Conservation (phyloP, 2,888 invertebrate species). For the Geotrupes spiniger region DNA sequence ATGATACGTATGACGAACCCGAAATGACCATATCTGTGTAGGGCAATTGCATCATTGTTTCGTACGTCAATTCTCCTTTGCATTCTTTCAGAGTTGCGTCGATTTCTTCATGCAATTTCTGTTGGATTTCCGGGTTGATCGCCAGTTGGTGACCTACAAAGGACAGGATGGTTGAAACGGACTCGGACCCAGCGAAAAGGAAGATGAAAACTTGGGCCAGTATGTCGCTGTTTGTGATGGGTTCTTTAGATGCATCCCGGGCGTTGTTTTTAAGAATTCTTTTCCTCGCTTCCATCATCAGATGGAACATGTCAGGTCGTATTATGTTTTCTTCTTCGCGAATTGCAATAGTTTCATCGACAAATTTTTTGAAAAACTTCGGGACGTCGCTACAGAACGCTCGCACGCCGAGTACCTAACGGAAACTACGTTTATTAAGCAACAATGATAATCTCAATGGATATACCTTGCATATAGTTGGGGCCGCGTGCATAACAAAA, state of each 20-base stretch:
- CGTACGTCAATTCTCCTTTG: constrained; percentile 51
- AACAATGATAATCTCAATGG: too few relatives aligned
- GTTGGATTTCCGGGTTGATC: constrained; percentile 58
- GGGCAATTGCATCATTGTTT: constrained; percentile 54
- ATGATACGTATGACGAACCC: constrained; percentile 6
- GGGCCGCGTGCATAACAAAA: neutral
- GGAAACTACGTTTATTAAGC: too few relatives aligned
- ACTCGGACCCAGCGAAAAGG: constrained; percentile 54
- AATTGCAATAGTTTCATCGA: constrained; percentile 27
- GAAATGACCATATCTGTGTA: constrained; percentile 63
- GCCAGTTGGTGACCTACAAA: constrained; percentile 59
- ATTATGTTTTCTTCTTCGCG: constrained; percentile 30
- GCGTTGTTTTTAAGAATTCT: neutral
- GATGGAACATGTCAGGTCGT: constrained; percentile 51
- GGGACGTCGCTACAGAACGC: neutral
- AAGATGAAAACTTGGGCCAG: constrained; percentile 56
- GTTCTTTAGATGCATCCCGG: too few relatives aligned
- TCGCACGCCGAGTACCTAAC: neutral
- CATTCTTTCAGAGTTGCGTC: constrained; percentile 27
- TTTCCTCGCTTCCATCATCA: constrained; percentile 54
- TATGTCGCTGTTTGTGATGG: constrained; percentile 50
- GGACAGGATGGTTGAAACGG: constrained; percentile 48
- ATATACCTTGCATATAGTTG: constrained; percentile 8
- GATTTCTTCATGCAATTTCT: constrained; percentile 53
- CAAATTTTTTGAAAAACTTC: neutral